These are phyloP conservation scores for Drosophila bifasciata DNA, from an alignment of 1,140 invertebrate species.

Conservation along the genomic window DNA sequence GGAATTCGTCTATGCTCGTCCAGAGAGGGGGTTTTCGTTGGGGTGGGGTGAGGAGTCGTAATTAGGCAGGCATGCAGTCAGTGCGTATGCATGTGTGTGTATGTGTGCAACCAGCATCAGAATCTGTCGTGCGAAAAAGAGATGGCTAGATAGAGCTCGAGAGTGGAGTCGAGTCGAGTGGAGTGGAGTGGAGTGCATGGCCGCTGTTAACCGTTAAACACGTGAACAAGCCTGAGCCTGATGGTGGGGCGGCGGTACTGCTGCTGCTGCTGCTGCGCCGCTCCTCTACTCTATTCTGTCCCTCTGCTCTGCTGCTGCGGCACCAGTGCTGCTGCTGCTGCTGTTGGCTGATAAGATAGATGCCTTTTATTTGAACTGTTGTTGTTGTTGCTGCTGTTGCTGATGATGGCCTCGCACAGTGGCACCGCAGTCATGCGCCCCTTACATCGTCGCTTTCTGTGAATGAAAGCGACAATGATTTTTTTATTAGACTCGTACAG, in stretches of 20 bases:
- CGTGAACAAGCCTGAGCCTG: conserved; percentile 50
- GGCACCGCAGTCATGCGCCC: too few species aligned
- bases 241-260: not conserved
- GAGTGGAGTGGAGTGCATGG: conserved; percentile 26
- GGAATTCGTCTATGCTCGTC: conserved; percentile 37
- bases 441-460: conserved; percentile 3
- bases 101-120: too few species aligned
- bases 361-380: conserved; percentile 2
- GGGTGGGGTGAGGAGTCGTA: conserved; percentile 16
- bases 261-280: conserved; percentile 1
- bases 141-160: conserved; percentile 28
- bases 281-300: conserved; percentile 5
- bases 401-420: conserved; percentile 12
- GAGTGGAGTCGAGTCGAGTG: conserved; percentile 9
- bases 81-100: too few species aligned
- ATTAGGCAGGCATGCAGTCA: conserved; percentile 16
- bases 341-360: too few species aligned
- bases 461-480: conserved; percentile 52
- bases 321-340: too few species aligned
- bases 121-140: conserved; percentile 24
- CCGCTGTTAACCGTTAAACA: conserved; percentile 68
- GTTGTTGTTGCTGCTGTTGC: conserved; percentile 31
- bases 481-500: conserved; percentile 14
- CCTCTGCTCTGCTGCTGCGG: not conserved
- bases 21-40: not conserved